Conservation (phyloP, 2,113 vertebrate genomes). For the Stomatorhinus ivindoensis region DNA sequence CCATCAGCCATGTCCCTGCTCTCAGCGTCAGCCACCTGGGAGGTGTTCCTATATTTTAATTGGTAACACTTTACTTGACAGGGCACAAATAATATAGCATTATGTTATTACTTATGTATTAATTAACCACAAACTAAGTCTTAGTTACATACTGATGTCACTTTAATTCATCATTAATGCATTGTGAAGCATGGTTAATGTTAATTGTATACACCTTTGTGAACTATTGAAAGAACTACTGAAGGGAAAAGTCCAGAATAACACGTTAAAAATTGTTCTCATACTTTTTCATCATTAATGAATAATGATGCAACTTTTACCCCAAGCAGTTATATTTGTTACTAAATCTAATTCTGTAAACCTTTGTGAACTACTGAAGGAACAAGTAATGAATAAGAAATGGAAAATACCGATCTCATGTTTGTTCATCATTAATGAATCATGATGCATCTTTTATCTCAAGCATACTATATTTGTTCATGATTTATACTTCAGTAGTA, state of each 20-base stretch:
- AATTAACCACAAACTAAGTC: neutral
- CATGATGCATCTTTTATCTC: neutral
- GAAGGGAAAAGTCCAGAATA: neutral
- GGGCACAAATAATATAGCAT: neutral
- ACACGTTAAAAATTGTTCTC: neutral
- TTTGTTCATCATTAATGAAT: neutral
- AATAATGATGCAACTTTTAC: neutral
- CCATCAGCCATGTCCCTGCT: neutral
- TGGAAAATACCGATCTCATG: neutral
- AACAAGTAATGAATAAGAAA: no score
- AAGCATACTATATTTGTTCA: neutral
- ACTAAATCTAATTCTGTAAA: no score
- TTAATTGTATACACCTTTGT: neutral
- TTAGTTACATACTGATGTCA: neutral
- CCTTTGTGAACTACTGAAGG: no score
- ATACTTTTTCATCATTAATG: neutral
- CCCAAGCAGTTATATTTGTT: neutral
- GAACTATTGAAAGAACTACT: neutral
- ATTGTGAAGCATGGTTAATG: neutral
- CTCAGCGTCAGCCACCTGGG: neutral
- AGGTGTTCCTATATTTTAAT: neutral
- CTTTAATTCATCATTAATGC: neutral
- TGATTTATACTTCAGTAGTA: neutral
- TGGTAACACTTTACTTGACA: neutral
- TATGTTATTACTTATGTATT: neutral